Evolutionary conservation across 30 jellyfish, hydroid and myxozoan genomes (phyloP).

Genomic region (Aurelia sp.): DNA sequence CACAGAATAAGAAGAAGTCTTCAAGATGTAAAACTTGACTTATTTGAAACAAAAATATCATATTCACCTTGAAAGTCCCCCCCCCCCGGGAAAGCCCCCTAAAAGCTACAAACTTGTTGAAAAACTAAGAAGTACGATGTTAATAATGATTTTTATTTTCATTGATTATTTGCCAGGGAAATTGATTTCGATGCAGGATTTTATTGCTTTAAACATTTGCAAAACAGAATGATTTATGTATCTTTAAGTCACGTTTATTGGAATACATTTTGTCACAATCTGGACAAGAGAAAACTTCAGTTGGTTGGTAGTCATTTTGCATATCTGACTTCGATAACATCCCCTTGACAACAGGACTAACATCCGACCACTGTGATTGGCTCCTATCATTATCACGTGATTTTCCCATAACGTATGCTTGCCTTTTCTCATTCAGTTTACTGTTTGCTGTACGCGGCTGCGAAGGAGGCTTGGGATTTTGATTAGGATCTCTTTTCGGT

Average conservation of each 20-base stretch:
- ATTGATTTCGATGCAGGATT: no score
- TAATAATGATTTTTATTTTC: no score
- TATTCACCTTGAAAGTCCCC: no score
- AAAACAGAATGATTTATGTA: constrained; percentile 85
- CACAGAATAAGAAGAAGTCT: no score
- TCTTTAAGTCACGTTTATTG: constrained; percentile 68
- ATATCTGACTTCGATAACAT: neutral
- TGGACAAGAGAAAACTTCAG: constrained; percentile 74
- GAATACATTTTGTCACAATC: constrained; percentile 85
- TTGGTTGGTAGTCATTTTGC: neutral
- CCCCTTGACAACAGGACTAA: neutral
- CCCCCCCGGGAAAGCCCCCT: no score
- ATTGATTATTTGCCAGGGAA: no score
- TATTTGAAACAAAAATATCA: no score
- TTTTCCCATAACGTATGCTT: constrained; percentile 38
- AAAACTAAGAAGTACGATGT: no score
- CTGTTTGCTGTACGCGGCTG: constrained; percentile 77
- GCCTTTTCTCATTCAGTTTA: constrained; percentile 64
- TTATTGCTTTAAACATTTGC: constrained; percentile 29
- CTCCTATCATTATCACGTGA: constrained; percentile 10
- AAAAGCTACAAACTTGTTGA: no score
- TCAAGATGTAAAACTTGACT: no score
- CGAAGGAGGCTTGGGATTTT: constrained; percentile 84
- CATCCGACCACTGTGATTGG: constrained; percentile 35
- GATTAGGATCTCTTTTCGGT: neutral